phyloP scores from a whole-genome alignment of 2,888 invertebrate species.

The Torymus texanus region DNA sequence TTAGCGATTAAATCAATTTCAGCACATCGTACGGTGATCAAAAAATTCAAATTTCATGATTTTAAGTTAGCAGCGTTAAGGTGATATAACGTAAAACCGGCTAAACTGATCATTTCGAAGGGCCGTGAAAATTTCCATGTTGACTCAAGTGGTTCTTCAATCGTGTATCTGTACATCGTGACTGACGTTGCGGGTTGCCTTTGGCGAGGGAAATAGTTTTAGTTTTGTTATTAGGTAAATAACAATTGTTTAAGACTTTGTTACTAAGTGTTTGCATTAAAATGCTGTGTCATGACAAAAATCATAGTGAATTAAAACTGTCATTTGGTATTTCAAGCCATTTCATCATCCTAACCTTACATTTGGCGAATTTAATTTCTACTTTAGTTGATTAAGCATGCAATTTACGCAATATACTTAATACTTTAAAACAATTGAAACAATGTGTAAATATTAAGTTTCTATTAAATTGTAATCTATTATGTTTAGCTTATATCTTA shows the following conservation, averaged over 20 bases:
- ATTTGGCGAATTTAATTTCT: conserved; percentile 34
- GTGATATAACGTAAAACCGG: background rate
- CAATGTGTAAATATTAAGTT: conserved; percentile 1
- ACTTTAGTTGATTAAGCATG: background rate
- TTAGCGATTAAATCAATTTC: no score
- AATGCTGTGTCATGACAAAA: background rate
- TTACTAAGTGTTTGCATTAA: background rate
- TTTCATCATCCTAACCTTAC: conserved; percentile 61
- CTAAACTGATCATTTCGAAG: conserved; percentile 1
- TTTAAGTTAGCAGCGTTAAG: no score
- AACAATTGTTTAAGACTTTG: background rate
- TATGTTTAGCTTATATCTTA: background rate
- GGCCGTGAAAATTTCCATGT: conserved; percentile 23
- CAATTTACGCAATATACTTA: no score
- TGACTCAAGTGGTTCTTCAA: conserved; percentile 58
- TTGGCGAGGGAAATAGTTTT: conserved; percentile 26
- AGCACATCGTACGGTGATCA: no score
- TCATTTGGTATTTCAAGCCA: conserved; percentile 7
- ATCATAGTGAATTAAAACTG: background rate
- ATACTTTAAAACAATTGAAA: background rate
- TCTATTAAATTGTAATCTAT: background rate
- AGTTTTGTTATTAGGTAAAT: conserved; percentile 38
- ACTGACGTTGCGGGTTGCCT: conserved; percentile 18
- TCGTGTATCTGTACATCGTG: conserved; percentile 21
- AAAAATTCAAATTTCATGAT: no score